A percentile compares a stretch with the other conserved stretches of the same genome.
Evolutionary conservation across 2,888 invertebrate species (phyloP).

Genomic region (Eupithecia subfuscata): DNA sequence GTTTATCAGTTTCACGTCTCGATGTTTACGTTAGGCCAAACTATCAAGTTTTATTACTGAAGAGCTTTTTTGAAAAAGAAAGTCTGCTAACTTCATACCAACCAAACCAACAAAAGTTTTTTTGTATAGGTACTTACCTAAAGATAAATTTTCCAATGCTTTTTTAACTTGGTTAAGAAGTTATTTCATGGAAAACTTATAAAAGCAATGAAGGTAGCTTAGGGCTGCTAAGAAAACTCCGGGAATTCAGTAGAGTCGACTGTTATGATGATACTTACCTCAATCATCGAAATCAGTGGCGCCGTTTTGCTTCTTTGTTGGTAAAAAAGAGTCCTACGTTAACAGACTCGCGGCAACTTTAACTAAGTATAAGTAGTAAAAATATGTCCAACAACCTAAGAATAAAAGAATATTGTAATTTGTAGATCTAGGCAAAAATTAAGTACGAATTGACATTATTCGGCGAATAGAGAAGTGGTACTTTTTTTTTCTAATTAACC

Average conservation of each 20-base stretch:
- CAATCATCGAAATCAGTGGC: background rate
- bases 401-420: too few relatives aligned
- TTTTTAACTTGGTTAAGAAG: too few relatives aligned
- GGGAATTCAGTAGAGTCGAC: background rate
- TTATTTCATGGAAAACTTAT: too few relatives aligned
- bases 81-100: background rate
- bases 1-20: background rate
- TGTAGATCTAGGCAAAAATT: too few relatives aligned
- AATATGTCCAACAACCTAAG: too few relatives aligned
- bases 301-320: background rate
- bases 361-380: too few relatives aligned
- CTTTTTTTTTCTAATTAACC: too few relatives aligned
- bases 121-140: too few relatives aligned
- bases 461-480: background rate
- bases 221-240: background rate
- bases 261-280: background rate
- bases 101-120: background rate
- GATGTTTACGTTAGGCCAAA: background rate
- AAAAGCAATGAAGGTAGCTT: too few relatives aligned
- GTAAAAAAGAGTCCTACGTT: background rate
- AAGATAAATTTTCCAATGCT: background rate
- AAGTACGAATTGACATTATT: background rate
- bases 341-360: too few relatives aligned
- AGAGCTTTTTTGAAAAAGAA: background rate
- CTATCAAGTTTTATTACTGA: background rate